Percentiles rank a stretch among this genome's conserved stretches.
phyloP scores from a whole-genome alignment of 2,113 vertebrate genomes.

The Pachyramphus minor region DNA sequence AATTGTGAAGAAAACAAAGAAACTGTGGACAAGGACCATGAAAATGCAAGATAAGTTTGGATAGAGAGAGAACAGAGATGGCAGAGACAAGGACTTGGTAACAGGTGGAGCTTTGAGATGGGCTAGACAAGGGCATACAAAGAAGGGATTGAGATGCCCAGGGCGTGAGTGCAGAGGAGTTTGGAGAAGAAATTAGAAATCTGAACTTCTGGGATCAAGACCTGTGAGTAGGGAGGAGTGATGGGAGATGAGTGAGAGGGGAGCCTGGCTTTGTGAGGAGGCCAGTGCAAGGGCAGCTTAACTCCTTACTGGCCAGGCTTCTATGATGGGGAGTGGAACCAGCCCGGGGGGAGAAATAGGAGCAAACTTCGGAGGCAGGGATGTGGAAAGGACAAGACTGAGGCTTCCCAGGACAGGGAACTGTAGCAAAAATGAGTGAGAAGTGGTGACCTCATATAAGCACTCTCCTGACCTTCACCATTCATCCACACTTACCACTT shows the following conservation, averaged over 20 bases:
- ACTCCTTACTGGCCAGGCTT: background rate
- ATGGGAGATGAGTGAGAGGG: background rate
- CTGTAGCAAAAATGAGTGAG: background rate
- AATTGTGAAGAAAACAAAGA: background rate
- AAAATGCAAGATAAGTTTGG: background rate
- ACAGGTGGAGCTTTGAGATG: background rate
- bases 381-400: background rate
- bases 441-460: background rate
- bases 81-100: background rate
- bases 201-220: background rate
- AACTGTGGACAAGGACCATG: background rate
- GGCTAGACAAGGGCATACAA: background rate
- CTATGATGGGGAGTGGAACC: accelerated
- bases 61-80: background rate
- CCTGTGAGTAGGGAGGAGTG: background rate
- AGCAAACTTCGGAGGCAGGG: background rate
- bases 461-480: background rate
- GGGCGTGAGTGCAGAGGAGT: background rate
- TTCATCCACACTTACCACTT: background rate
- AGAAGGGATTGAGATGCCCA: background rate
- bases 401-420: background rate
- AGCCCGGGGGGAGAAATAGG: accelerated
- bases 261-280: accelerated
- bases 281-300: background rate
- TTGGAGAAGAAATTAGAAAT: background rate